Percentiles rank a stretch among this genome's conserved stretches.
Conservation (phyloP, 2,797 vertebrate genomes). For the Chlorospingus semifuscus region DNA sequence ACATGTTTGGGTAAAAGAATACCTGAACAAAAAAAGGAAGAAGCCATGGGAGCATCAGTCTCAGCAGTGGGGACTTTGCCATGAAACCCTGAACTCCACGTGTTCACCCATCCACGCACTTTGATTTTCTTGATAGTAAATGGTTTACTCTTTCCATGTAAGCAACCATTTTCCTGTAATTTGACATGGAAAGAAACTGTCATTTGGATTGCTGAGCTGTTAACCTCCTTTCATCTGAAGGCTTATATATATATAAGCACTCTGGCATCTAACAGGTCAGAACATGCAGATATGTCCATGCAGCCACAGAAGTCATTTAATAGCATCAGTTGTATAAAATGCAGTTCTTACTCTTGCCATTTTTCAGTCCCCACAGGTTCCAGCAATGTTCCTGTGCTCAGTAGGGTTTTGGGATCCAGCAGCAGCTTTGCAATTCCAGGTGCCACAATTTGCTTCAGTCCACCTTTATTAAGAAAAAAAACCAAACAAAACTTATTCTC, state of each 20-base stretch:
- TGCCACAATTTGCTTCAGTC: background rate
- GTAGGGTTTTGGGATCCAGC: background rate
- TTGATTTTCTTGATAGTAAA: background rate
- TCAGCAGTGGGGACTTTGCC: background rate
- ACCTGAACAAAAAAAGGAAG: background rate
- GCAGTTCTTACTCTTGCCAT: background rate
- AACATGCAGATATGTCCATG: background rate
- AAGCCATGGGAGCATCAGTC: background rate
- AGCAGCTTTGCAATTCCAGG: background rate
- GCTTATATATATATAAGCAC: background rate
- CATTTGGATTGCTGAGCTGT: background rate
- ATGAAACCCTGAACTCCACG: background rate
- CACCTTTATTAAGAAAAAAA: too few species aligned
- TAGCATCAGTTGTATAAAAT: background rate
- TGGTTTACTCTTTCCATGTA: background rate
- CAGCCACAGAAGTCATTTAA: background rate
- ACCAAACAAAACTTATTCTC: background rate
- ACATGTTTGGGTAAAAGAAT: background rate
- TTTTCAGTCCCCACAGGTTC: background rate
- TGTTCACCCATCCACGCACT: background rate
- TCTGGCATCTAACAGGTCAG: background rate
- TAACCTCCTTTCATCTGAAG: background rate
- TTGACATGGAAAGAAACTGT: background rate
- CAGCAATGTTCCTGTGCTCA: background rate
- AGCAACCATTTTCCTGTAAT: background rate